Base-by-base conservation (phyloP, 1,140 invertebrate genomes). In the Drosophila funebris region DNA sequence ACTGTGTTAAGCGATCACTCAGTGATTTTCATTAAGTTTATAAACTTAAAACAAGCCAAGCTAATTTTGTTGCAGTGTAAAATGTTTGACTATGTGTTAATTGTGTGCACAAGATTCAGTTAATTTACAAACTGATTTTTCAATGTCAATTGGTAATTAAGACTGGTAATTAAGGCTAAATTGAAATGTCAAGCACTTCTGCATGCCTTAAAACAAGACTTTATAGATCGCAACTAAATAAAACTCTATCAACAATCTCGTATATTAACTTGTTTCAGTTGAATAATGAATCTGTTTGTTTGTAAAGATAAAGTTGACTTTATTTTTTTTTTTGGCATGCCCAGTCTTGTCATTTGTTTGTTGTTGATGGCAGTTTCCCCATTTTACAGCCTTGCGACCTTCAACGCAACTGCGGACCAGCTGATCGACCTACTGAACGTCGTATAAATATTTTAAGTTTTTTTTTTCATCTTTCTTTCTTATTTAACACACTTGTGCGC, bases 401-500 rank as follows among this genome's bases (percentile, higher is more conserved):
- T 72, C 69, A 68, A 48, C 44, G 29, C 48, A 44, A 39, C 31
- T 68, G 39, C 24, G 27, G 24, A 16, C n/a, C 71, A 69, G 66
- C 71, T 69, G 71, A 62, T 69, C 64, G 66, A 73, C 66, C 64
- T 68, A 73, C 64, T 73, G 46, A 69, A 16, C 63, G 29, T 27
- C 53, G 53, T 72, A 75, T 77, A 85, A 68, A 71, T 73, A 48
- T 39, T 73, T 67, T 68, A 66, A 27, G 2, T 78, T 69, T 71
- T 56, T 54, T 54, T 63, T 41, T 62, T 8, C 29, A 13, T 31
- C 7, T 37, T 53, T 62, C 61, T 60, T 63, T 57, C 75, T 56
- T 46, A 66, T 69, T 75, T 66, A 78, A 75, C 70, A 66, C 48
- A 75, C 81, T 83, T 85, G 61, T 67, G 44, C 39, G 64, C 61